Conservation (phyloP, 1,140 invertebrate genomes). For the Bradynema listronoti region DNA sequence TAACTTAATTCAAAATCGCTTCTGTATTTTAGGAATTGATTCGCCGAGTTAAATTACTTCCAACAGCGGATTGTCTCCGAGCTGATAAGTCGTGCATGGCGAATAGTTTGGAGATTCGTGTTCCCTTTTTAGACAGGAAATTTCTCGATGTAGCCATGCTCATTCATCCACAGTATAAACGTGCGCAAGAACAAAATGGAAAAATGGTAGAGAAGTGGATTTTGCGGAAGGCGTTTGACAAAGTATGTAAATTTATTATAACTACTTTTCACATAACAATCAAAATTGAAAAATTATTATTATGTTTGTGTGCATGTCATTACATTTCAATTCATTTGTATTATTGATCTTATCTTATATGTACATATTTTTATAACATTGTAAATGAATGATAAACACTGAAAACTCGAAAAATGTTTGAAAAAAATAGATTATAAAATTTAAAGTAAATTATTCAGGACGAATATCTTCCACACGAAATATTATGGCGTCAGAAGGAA, state of each 20-base stretch:
- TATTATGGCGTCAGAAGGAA: constrained; percentile 57
- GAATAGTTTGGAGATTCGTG: constrained; percentile 51
- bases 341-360: too few species aligned
- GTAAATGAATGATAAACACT: too few species aligned
- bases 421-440: too few species aligned
- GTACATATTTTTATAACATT: too few species aligned
- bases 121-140: constrained; percentile 55
- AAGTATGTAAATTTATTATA: too few species aligned
- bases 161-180: constrained; percentile 40
- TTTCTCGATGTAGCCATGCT: constrained; percentile 50
- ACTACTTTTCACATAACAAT: too few species aligned
- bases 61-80: constrained; percentile 53
- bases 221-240: constrained; percentile 53
- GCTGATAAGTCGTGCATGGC: constrained; percentile 58
- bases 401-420: too few species aligned
- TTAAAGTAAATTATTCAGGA: too few species aligned
- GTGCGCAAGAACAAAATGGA: constrained; percentile 34
- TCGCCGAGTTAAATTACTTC: constrained; percentile 45
- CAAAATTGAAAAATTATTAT: too few species aligned
- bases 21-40: constrained; percentile 45
- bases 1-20: background rate
- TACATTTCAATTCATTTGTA: constrained; percentile 14
- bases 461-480: constrained; percentile 50
- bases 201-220: constrained; percentile 50
- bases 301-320: constrained; percentile 24